phyloP scores from a whole-genome alignment of 2,113 vertebrate genomes.

The Hippocampus comes region DNA sequence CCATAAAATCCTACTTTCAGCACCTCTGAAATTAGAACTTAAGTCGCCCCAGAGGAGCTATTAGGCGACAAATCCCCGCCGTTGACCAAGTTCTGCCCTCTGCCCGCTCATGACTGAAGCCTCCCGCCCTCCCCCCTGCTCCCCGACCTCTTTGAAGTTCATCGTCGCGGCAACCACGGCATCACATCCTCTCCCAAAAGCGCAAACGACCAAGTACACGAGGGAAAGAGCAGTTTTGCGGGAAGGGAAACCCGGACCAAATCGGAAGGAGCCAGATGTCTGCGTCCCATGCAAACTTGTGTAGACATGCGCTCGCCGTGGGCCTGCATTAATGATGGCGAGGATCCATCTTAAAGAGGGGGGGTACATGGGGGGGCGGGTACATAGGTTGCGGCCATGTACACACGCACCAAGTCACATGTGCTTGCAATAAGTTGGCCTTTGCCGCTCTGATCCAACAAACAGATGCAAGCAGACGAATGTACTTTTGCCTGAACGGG shows the following conservation, averaged over 20 bases:
- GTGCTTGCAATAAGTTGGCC: constrained; percentile 64
- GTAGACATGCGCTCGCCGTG: constrained; percentile 51
- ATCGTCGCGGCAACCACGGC: constrained; percentile 45
- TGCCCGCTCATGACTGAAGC: constrained; percentile 46
- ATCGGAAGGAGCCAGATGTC: constrained; percentile 57
- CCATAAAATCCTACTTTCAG: constrained; percentile 64
- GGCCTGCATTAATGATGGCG: constrained; percentile 69
- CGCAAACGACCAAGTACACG: constrained; percentile 21
- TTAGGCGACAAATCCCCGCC: constrained; percentile 61
- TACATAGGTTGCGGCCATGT: constrained; percentile 44
- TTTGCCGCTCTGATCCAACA: constrained; percentile 34
- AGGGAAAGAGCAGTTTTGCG: constrained; percentile 12
- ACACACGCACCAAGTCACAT: constrained; percentile 63
- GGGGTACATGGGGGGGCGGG: constrained; percentile 22
- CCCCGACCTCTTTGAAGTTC: constrained; percentile 56
- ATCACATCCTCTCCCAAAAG: constrained; percentile 30
- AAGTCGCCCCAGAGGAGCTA: constrained; percentile 59
- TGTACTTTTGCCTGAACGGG: constrained; percentile 7
- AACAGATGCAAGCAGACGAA: constrained; percentile 38
- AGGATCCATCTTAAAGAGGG: constrained; percentile 45
- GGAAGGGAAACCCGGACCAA: constrained; percentile 25
- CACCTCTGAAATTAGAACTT: constrained; percentile 63
- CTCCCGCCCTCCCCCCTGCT: background rate
- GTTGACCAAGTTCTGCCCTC: constrained; percentile 62
- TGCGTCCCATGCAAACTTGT: constrained; percentile 40